Conservation (phyloP, 2,888 invertebrate genomes). For the Hirudinaria manillensis region DNA sequence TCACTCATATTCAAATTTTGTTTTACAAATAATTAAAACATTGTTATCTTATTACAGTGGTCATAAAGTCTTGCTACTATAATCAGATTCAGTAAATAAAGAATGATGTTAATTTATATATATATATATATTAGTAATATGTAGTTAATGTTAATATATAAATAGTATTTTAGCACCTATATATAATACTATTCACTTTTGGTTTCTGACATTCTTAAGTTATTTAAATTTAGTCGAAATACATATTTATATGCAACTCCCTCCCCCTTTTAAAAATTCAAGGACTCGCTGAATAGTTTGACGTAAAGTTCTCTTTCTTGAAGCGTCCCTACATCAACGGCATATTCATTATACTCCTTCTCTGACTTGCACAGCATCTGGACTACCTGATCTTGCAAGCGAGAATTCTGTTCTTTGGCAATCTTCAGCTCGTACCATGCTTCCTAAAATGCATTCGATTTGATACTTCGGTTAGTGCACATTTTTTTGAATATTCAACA, state of each 20-base stretch:
- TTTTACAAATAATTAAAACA: no score
- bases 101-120: not conserved
- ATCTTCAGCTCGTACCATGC: not conserved
- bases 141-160: not conserved
- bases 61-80: not conserved
- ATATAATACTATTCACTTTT: not conserved
- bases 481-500: no score
- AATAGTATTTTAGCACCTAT: not conserved
- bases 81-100: not conserved
- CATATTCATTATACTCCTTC: constrained; percentile 8
- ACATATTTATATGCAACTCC: no score
- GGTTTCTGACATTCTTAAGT: not conserved
- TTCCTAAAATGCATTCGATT: not conserved
- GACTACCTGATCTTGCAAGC: constrained; percentile 19
- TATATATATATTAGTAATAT: constrained; percentile 3
- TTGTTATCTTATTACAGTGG: no score
- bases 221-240: no score
- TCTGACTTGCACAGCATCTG: constrained; percentile 24
- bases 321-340: not conserved
- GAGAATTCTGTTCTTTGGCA: not conserved
- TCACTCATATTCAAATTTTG: no score
- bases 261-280: not conserved
- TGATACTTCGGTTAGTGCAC: no score
- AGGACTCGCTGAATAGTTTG: constrained; percentile 16
- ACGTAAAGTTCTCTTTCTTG: constrained; percentile 26